These are phyloP conservation scores for Recurvirostra avosetta DNA, from an alignment of 2,113 vertebrate species.

Conservation along the genomic window DNA sequence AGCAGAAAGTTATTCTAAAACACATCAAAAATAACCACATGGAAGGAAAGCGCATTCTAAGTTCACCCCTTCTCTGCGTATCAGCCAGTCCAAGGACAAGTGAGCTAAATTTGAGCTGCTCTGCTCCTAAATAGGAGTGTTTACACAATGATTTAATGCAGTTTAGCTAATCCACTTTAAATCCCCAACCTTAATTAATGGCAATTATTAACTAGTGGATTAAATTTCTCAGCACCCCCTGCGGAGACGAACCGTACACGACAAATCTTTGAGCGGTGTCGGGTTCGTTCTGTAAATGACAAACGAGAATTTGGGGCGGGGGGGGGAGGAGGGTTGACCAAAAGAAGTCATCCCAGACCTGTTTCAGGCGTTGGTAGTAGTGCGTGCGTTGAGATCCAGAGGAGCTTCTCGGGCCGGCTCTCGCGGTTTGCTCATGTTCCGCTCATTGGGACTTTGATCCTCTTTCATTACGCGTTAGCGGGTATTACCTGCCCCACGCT, in stretches of 20 bases:
- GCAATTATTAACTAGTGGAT: not conserved
- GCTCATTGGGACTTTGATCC: not conserved
- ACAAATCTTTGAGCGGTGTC: not conserved
- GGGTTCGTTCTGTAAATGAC: not conserved
- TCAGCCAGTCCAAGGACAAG: not conserved
- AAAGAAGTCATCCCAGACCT: not conserved
- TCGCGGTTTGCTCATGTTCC: not conserved
- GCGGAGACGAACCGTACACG: not conserved
- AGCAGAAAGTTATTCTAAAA: not conserved
- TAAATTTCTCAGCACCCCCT: not conserved
- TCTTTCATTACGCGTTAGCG: not conserved
- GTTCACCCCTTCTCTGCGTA: not conserved
- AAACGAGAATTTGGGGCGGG: not conserved
- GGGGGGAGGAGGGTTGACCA: not conserved
- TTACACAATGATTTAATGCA: not conserved
- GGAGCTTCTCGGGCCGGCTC: not conserved
- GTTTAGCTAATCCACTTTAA: not conserved
- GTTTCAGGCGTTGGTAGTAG: rapidly evolving
- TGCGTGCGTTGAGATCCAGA: not conserved
- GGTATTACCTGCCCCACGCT: not conserved
- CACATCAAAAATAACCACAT: not conserved
- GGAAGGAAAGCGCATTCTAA: not conserved
- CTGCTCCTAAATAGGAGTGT: not conserved
- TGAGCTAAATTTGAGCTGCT: not conserved
- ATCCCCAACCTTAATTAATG: not conserved